These are phyloP conservation scores for Stomatorhinus ivindoensis DNA, from an alignment of 2,113 vertebrate species.

Conservation along the genomic window DNA sequence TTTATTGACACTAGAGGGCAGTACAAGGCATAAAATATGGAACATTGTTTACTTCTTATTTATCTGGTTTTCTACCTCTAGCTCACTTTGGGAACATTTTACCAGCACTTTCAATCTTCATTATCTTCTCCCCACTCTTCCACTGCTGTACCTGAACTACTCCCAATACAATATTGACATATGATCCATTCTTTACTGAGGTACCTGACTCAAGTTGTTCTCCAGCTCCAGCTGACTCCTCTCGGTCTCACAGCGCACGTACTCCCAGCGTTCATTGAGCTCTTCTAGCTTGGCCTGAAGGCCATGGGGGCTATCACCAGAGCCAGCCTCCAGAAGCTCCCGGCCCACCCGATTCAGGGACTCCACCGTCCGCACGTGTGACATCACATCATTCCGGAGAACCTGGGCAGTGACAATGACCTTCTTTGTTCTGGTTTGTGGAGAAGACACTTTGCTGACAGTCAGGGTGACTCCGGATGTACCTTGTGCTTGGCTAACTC, in stretches of 20 bases:
- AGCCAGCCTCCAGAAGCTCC: constrained; percentile 60
- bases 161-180: not conserved
- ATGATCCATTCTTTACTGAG: not conserved
- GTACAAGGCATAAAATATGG: not conserved
- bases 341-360: constrained; percentile 65
- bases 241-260: constrained; percentile 70
- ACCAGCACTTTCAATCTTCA: not conserved
- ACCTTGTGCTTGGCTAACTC: constrained; percentile 87
- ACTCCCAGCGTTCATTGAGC: constrained; percentile 73
- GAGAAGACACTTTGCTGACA: not conserved
- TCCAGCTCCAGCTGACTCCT: constrained; percentile 73
- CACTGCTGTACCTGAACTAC: not conserved
- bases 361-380: constrained; percentile 68
- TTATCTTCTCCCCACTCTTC: not conserved
- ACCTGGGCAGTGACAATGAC: constrained; percentile 51
- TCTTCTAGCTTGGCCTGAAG: constrained; percentile 63
- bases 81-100: not conserved
- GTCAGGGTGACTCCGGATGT: not conserved
- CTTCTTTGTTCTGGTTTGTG: not conserved
- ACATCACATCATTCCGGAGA: constrained; percentile 74
- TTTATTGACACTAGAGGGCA: constrained; percentile 8
- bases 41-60: not conserved
- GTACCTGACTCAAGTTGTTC: constrained; percentile 77
- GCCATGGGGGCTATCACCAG: constrained; percentile 56
- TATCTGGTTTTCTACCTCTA: not conserved